Conservation (phyloP, 2,797 vertebrate species). For the Paguma larvata region DNA sequence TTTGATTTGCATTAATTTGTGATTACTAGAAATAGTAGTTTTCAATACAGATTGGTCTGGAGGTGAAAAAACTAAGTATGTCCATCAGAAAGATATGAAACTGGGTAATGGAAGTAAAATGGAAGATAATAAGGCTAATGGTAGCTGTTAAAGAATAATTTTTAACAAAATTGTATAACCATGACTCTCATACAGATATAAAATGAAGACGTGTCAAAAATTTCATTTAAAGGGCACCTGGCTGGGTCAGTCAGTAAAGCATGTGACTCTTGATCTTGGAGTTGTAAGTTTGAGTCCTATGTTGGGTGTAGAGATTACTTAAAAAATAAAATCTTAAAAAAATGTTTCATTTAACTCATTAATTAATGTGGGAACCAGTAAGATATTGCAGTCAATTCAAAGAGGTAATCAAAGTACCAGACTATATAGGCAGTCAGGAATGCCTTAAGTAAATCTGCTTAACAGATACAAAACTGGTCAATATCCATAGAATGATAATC, state of each 20-base stretch:
- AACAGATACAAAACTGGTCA: not conserved
- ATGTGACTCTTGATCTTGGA: not conserved
- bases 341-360: not conserved
- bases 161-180: not conserved
- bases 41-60: not conserved
- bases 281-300: not conserved
- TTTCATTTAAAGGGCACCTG: not conserved
- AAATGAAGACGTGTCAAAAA: not conserved
- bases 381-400: not conserved
- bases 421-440: not conserved
- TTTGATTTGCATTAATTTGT: not conserved
- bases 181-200: not conserved
- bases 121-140: not conserved
- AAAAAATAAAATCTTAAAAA: not conserved
- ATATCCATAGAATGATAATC: not conserved
- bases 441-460: not conserved
- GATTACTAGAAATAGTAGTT: slow-evolving; percentile 1
- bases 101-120: not conserved
- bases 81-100: slow-evolving; percentile 16
- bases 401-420: not conserved
- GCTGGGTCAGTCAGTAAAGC: not conserved
- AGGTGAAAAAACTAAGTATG: not conserved
- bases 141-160: not conserved
- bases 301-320: not conserved
- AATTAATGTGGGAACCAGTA: not conserved